Evolutionary conservation across 2,888 invertebrate genomes (phyloP).

Genomic region (Lysandra bellargus): DNA sequence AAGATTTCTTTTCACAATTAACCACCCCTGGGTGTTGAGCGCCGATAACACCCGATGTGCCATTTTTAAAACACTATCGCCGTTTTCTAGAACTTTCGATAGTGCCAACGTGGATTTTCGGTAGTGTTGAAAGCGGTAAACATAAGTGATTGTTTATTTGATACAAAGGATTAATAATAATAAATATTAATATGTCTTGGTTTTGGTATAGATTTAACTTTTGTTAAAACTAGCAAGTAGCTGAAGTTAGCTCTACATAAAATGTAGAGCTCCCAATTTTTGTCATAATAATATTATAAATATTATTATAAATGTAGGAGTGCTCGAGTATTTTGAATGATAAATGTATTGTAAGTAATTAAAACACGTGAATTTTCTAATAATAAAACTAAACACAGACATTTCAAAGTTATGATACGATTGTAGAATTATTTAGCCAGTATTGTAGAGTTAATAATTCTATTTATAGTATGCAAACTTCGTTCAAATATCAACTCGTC

Average conservation of each 20-base stretch:
- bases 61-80: conserved; percentile 34
- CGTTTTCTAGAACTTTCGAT: conserved; percentile 17
- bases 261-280: too few relatives aligned
- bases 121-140: not conserved
- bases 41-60: conserved; percentile 64
- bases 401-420: not conserved
- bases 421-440: not conserved
- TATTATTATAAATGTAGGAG: too few relatives aligned
- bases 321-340: too few relatives aligned
- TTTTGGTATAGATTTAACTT: too few relatives aligned
- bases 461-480: not conserved
- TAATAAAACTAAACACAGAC: not conserved
- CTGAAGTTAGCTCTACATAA: too few relatives aligned
- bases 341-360: too few relatives aligned
- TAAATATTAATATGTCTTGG: too few relatives aligned
- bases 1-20: conserved; percentile 81
- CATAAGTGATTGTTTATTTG: too few relatives aligned
- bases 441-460: not conserved
- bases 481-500: not conserved
- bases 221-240: too few relatives aligned
- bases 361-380: too few relatives aligned
- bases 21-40: conserved; percentile 68
- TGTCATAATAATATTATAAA: too few relatives aligned
- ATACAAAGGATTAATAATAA: too few relatives aligned
- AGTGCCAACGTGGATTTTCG: not conserved